These are phyloP conservation scores for Bradypus variegatus DNA, from an alignment of 2,797 vertebrate species.

Conservation along the genomic window DNA sequence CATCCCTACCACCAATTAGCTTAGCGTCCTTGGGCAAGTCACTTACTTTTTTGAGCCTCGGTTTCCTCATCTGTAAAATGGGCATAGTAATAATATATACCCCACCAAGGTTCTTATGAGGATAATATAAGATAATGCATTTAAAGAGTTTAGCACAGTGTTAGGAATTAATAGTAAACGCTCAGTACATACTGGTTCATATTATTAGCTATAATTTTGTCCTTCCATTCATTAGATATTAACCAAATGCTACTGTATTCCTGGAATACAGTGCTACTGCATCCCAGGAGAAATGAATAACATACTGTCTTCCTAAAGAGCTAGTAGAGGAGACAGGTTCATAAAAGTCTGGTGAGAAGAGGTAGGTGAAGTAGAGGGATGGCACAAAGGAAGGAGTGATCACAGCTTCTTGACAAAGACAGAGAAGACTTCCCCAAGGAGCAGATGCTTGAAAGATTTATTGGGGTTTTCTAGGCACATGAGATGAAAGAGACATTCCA, in stretches of 20 bases:
- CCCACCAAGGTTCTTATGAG: not conserved
- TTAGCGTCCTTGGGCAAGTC: not conserved
- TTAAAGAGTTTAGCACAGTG: not conserved
- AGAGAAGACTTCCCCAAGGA: not conserved
- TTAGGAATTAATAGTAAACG: not conserved
- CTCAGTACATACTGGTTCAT: not conserved
- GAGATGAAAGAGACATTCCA: not conserved
- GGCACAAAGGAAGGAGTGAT: not conserved
- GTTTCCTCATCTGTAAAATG: not conserved
- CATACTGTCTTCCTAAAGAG: not conserved
- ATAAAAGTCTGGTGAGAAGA: not conserved
- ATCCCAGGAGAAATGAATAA: not conserved
- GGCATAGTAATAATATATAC: not conserved
- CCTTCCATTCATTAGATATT: not conserved
- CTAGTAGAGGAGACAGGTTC: not conserved
- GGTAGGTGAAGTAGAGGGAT: not conserved
- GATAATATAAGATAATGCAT: not conserved
- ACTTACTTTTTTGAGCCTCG: not conserved
- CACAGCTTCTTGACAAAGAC: not conserved
- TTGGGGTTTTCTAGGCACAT: not conserved
- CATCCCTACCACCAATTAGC: not conserved
- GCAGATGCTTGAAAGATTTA: not conserved
- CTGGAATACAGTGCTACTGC: too few relatives aligned
- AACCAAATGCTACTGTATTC: not conserved
- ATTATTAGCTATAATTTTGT: not conserved